Evolutionary conservation across 2,113 vertebrate genomes (phyloP).

Genomic region (Xiphorhynchus elegans): DNA sequence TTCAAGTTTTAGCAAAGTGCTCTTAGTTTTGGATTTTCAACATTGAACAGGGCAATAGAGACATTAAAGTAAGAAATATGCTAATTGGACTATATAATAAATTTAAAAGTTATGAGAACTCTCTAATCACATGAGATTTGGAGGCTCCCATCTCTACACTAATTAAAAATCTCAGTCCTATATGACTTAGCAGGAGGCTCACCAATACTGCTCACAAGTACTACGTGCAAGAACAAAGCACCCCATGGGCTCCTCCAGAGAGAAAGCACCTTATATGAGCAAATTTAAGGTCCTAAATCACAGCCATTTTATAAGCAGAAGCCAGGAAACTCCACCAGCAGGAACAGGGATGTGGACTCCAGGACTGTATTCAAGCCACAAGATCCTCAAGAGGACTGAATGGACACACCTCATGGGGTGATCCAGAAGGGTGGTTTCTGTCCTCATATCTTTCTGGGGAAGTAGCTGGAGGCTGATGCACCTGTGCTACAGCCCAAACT

Average conservation of each 20-base stretch:
- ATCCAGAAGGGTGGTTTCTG: background rate
- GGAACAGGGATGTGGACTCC: background rate
- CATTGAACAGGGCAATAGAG: background rate
- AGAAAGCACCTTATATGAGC: background rate
- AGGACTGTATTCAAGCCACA: background rate
- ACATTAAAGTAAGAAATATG: constrained; percentile 39
- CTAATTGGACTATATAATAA: constrained; percentile 32
- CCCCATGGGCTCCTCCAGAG: background rate
- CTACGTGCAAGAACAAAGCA: rapidly evolving
- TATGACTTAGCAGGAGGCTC: background rate
- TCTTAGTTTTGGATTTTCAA: background rate
- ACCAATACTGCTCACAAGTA: background rate
- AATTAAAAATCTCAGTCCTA: constrained; percentile 23
- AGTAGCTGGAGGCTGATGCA: background rate
- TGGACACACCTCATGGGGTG: background rate
- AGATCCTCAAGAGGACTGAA: background rate
- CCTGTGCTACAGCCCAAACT: background rate
- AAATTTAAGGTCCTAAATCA: background rate
- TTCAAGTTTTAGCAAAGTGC: background rate
- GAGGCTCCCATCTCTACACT: background rate
- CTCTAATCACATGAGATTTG: constrained; percentile 18
- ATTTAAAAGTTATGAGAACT: constrained; percentile 24
- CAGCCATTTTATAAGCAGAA: background rate
- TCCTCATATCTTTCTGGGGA: rapidly evolving
- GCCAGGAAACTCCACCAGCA: background rate